Percentiles rank a stretch among this genome's conserved stretches.
Conservation (phyloP, 2,888 invertebrate species). For the Caenorhabditis afra region DNA sequence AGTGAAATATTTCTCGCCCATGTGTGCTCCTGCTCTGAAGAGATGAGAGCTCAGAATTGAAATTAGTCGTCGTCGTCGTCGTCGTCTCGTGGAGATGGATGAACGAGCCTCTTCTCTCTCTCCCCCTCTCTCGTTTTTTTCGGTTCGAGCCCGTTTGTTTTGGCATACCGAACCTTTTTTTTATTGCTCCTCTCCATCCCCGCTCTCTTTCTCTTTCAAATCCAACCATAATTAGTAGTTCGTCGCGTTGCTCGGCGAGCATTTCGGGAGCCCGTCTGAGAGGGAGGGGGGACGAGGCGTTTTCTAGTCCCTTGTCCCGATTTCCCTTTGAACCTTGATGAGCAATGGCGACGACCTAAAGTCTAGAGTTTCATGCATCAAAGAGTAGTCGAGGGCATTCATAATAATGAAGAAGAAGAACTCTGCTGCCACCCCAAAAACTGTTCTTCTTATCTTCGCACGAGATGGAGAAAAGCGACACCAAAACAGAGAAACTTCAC, state of each 20-base stretch:
- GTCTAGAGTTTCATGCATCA: slow-evolving; percentile 58
- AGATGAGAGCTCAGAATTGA: slow-evolving; percentile 55
- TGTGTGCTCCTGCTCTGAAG: slow-evolving; percentile 20
- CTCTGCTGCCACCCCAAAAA: no score
- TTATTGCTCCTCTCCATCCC: slow-evolving; percentile 17
- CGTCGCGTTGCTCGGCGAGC: not conserved
- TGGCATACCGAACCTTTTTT: slow-evolving; percentile 28
- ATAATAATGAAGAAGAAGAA: slow-evolving; percentile 5
- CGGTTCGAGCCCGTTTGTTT: not conserved
- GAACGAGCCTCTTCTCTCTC: not conserved
- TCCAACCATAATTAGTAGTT: slow-evolving; percentile 27
- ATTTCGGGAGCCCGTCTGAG: slow-evolving; percentile 7
- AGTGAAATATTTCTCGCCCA: slow-evolving; percentile 18
- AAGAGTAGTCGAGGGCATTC: slow-evolving; percentile 40
- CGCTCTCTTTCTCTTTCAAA: slow-evolving; percentile 17
- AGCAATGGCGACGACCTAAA: slow-evolving; percentile 14
- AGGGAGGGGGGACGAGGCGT: no score
- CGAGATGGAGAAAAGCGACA: no score
- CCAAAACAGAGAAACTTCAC: no score
- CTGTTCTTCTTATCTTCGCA: no score
- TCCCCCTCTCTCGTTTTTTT: not conserved
- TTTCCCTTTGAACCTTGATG: slow-evolving; percentile 15
- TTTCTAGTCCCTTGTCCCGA: no score
- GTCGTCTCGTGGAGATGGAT: not conserved
- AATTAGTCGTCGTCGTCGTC: slow-evolving; percentile 31